phyloP scores from a whole-genome alignment of 2,797 vertebrate genomes.

The Alfaro cultratus region DNA sequence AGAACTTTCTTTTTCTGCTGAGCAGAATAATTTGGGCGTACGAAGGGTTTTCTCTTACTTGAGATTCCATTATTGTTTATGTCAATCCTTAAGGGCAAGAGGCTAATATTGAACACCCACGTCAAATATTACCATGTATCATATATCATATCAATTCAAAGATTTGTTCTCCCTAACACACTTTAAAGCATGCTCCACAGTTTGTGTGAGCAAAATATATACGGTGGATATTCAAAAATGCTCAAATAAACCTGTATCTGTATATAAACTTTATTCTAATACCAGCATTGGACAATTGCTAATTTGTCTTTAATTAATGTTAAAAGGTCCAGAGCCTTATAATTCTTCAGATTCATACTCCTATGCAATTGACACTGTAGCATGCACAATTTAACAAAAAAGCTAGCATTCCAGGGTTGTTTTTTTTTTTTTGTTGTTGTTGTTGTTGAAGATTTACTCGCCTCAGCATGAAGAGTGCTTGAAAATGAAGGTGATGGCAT shows the following conservation, averaged over 20 bases:
- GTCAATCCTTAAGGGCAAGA: conserved; percentile 75
- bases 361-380: background rate
- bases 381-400: background rate
- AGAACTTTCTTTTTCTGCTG: conserved; percentile 75
- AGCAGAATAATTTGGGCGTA: conserved; percentile 72
- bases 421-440: too few species aligned
- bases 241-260: background rate
- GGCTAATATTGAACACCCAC: conserved; percentile 46
- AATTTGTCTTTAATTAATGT: background rate
- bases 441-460: background rate
- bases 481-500: too few species aligned
- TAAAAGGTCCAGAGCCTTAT: background rate
- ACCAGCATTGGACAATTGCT: background rate
- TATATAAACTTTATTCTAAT: background rate
- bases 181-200: conserved; percentile 16
- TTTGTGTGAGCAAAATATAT: background rate
- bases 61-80: conserved; percentile 71
- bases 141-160: conserved; percentile 1
- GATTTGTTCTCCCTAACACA: conserved; percentile 4
- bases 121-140: conserved; percentile 3
- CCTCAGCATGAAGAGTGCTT: background rate
- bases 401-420: too few species aligned
- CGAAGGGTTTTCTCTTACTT: conserved; percentile 61
- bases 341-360: background rate
- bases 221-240: background rate